Evolutionary conservation across 2,797 vertebrate species (phyloP), one percentile per base, ranked within the genome.

Genomic region (Acomys russatus): DNA sequence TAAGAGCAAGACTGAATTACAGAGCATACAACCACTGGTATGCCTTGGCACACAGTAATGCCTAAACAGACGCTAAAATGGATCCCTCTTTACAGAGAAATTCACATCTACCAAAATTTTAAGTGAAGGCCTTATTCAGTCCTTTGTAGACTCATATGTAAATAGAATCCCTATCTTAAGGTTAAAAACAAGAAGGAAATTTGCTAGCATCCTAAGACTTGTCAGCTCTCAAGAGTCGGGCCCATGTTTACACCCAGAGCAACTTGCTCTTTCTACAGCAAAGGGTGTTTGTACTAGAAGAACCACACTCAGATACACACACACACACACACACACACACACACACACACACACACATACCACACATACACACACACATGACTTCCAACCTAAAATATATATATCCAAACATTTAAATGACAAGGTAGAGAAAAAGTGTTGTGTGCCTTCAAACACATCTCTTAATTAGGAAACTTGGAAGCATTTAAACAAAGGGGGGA

Each of bases 391-490:
- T 17, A 71, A 85, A 91, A 28, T 59, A 61, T 4, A 61, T 4
- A 64, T 56, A 6, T 63, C n/a, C 78, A 95, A 82, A 86, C 56
- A 92, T 70, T 95, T 73, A 20, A 59, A 96, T 86, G 54, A 30
- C 30, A 86, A 92, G 8, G 23, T 25, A 91, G 17, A 76, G n/a
- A 74, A 88, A 95, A 89, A 76, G 33, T 9, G 44, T 80, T 85
- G 30, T 84, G 11, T 51, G 4, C 33, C 88, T 77, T 59, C 28
- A 51, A 33, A 77, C 2, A 22, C 17, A 49, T 51, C 15, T 28
- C 49, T 96, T 70, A 90, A 96, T 92, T 51, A 87, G 33, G 20
- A 94, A 56, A 88, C 51, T n/a, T 0, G 6, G 11, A 14, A n/a
- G 2, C 20, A 84, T 61, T 23, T 87, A 51, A 71, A 71, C 25